Conservation (phyloP, 2,113 vertebrate genomes). For the Aleadryas rufinucha region DNA sequence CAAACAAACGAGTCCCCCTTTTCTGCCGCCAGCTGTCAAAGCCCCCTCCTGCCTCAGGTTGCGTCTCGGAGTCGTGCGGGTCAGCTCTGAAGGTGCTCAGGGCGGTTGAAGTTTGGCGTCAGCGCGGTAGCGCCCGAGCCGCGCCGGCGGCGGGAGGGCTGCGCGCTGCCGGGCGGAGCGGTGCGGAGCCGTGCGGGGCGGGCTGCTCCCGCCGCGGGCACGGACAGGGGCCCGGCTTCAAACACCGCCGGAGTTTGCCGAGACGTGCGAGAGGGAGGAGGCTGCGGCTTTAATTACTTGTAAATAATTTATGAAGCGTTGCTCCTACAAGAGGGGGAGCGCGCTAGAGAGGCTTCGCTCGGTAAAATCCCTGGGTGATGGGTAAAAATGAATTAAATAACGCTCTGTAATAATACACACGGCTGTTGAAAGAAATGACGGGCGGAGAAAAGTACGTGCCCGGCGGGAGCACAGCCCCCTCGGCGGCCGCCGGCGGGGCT, state of each 20-base stretch:
- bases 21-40: background rate
- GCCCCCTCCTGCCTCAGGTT: background rate
- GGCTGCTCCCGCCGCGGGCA: background rate
- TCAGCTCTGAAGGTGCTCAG: background rate
- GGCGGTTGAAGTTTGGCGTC: background rate
- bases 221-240: background rate
- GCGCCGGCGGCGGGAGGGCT: background rate
- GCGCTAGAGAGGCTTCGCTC: conserved; percentile 26
- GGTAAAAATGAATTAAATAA: conserved; percentile 4
- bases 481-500: background rate
- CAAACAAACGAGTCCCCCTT: background rate
- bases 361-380: background rate
- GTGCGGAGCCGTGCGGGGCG: background rate
- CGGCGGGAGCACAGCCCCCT: background rate
- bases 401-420: background rate
- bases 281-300: conserved; percentile 63
- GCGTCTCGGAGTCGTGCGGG: background rate
- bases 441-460: background rate
- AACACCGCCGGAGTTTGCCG: conserved; percentile 16
- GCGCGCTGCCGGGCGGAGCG: background rate
- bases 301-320: conserved; percentile 74
- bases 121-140: background rate
- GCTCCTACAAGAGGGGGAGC: conserved; percentile 15
- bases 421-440: background rate
- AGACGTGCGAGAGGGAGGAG: conserved; percentile 41